Evolutionary conservation across 2,113 vertebrate genomes (phyloP).

Genomic region (Oreochromis spilurus): DNA sequence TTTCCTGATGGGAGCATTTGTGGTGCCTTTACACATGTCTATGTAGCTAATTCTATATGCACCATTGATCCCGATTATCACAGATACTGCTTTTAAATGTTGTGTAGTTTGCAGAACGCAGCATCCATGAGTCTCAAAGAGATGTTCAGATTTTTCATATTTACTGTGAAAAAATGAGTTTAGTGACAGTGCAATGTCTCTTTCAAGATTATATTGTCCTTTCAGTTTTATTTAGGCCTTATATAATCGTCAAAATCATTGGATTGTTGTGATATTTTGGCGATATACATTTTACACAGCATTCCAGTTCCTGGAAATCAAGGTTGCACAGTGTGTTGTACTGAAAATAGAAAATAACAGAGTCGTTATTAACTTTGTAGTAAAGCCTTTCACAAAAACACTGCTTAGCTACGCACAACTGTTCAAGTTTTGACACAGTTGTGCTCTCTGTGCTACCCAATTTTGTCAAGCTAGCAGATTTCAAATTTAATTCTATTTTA

Average conservation of each 20-base stretch:
- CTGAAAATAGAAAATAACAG: not conserved
- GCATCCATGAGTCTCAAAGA: not conserved
- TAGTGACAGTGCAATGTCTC: not conserved
- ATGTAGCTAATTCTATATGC: not conserved
- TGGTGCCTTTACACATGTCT: not conserved
- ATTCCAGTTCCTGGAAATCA: not conserved
- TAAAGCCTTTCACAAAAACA: not conserved
- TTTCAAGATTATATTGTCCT: not conserved
- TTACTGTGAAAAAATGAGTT: not conserved
- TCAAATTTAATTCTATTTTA: not conserved
- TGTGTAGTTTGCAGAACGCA: not conserved
- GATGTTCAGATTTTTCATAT: not conserved
- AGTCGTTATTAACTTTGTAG: not conserved
- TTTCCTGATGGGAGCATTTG: not conserved
- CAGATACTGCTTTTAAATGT: not conserved
- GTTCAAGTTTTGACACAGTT: not conserved
- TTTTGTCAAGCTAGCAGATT: not conserved
- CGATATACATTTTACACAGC: not conserved
- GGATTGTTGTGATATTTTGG: not conserved
- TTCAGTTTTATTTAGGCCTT: not conserved
- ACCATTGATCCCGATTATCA: not conserved
- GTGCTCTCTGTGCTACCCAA: not conserved
- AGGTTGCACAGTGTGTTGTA: not conserved
- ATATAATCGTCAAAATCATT: not conserved
- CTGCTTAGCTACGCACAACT: not conserved